Base-by-base conservation (phyloP, 2,113 vertebrate species). In the Spea multiplicata region DNA sequence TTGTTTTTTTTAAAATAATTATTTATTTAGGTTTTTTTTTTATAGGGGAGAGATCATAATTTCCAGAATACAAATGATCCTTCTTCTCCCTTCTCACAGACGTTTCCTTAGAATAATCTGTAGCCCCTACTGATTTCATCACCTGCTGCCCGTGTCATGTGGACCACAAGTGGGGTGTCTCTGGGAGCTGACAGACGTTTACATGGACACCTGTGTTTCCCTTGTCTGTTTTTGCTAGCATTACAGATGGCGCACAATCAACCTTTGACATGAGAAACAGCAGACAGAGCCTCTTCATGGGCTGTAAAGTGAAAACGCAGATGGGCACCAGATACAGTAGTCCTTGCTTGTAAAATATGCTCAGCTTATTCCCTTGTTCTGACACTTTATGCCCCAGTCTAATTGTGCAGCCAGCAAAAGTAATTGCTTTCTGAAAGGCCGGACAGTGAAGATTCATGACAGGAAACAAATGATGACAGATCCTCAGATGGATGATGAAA, bases 61-160 rank as follows among this genome's bases (percentile, higher is more conserved):
- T 10, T 45, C 5, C 66, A 64, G 72, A 13, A 80, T 76, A 30
- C 8, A 46, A 77, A 77, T 59, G 55, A 8, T 57, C 71, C 30
- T 77, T 45, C 66, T 76, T 84, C 78, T 62, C 81, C 73, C 66
- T 87, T 59, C 78, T 74, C 82, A 30, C 69, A 81, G 82, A 81
- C 84, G 82, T 84, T 85, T 87, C 57, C 46, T 88, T 86, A 83
- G 76, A 17, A 0, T 79, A 78, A 86, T 85, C 74, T 84, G 84
- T 83, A 85, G 76, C 82, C 84, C 81, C 44, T 78, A 83, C 85
- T 73, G 65, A 83, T 85, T 87, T 87, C 80, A 73, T 89, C 83
- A 86, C 88, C 86, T 87, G 85, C 91, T 89, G 74, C 87, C 81
- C 76, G 62, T 85, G 76, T 64, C 48, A 7, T 6, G 0, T 44